Percentiles rank a stretch among this genome's conserved stretches.
phyloP scores from a whole-genome alignment of 2,888 invertebrate genomes.

The Antitype chi region DNA sequence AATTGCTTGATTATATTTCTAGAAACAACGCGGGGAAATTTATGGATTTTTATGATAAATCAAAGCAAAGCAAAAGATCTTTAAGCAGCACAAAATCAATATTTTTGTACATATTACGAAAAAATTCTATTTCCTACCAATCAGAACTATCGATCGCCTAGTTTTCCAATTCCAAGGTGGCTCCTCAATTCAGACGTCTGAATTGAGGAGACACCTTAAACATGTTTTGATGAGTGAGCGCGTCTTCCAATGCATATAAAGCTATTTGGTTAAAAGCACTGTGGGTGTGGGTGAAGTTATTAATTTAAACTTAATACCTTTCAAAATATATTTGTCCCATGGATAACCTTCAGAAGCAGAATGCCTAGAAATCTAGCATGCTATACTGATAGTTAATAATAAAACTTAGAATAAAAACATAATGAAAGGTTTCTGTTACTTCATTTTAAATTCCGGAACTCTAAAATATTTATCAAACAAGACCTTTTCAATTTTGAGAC shows the following conservation, averaged over 20 bases:
- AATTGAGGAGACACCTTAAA: no score
- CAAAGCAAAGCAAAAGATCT: no score
- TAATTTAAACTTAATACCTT: not conserved
- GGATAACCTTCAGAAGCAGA: not conserved
- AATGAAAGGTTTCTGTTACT: not conserved
- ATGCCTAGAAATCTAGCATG: not conserved
- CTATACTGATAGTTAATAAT: not conserved
- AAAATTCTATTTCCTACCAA: no score
- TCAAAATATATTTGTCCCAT: not conserved
- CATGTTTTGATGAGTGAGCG: not conserved
- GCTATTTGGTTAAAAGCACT: not conserved
- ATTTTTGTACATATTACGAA: no score
- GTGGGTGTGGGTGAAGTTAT: not conserved
- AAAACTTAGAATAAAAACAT: not conserved
- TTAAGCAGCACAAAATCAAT: no score
- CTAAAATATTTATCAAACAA: constrained; percentile 4
- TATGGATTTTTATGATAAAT: no score
- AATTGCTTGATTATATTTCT: no score
- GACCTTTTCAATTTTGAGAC: not conserved
- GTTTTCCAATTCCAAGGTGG: no score
- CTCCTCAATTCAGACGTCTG: no score
- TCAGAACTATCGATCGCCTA: no score
- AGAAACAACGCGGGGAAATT: no score
- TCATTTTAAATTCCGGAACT: not conserved
- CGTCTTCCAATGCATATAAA: not conserved